Evolutionary conservation across 64 coral and sea anemone species (phyloP).

Genomic region (Actinia tenebrosa): DNA sequence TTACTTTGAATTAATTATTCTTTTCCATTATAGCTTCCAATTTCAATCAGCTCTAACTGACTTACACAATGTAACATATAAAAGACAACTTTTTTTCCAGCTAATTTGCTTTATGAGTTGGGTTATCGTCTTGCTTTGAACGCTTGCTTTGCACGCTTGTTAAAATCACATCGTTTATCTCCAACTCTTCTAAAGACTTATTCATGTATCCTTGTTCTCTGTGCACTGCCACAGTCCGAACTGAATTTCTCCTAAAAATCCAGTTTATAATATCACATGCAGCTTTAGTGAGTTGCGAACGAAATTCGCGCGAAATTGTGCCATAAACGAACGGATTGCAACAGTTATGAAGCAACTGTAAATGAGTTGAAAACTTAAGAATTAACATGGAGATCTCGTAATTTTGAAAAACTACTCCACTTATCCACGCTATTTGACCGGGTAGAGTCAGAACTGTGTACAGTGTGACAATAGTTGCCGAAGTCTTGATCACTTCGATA

Average conservation of each 20-base stretch:
- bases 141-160: not conserved
- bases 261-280: not conserved
- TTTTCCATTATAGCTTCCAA: too few species aligned
- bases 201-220: not conserved
- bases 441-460: slow-evolving; percentile 5
- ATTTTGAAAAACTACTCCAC: not conserved
- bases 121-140: not conserved
- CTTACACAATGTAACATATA: too few species aligned
- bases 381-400: not conserved
- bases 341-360: not conserved
- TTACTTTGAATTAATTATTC: too few species aligned
- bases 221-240: not conserved
- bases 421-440: slow-evolving; percentile 3
- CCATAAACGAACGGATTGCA: slow-evolving; percentile 23
- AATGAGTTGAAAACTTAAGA: not conserved
- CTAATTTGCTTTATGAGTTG: too few species aligned
- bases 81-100: too few species aligned
- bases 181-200: not conserved
- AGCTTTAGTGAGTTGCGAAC: not conserved
- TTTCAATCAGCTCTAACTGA: too few species aligned
- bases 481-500: not conserved
- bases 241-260: not conserved
- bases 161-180: not conserved
- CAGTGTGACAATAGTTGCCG: not conserved
- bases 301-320: not conserved